Conservation (phyloP, 2,113 vertebrate genomes). For the Pangasianodon gigas region DNA sequence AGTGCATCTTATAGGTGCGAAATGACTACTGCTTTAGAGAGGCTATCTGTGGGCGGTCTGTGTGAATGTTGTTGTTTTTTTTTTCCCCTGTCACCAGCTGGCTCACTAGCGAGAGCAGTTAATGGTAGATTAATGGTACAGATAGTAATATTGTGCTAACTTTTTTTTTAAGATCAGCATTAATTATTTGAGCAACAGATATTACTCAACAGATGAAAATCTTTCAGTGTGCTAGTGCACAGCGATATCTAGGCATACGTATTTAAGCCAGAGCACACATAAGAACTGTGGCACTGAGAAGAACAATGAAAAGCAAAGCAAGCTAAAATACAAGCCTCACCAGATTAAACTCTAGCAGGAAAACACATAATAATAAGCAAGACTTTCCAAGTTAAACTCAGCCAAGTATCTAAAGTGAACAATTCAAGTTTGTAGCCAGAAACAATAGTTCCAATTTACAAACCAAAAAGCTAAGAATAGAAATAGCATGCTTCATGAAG, state of each 20-base stretch:
- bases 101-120: neutral
- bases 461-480: neutral
- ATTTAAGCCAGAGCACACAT: neutral
- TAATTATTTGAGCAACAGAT: neutral
- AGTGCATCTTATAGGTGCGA: neutral
- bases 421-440: neutral
- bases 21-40: neutral
- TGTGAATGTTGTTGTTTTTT: neutral
- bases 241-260: neutral
- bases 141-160: neutral
- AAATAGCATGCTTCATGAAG: neutral
- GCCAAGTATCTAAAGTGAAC: neutral
- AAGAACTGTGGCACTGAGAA: neutral
- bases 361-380: neutral
- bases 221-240: neutral
- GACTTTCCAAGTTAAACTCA: neutral
- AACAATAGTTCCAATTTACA: neutral
- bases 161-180: neutral
- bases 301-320: neutral
- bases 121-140: slow-evolving; percentile 5
- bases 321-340: neutral
- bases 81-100: neutral
- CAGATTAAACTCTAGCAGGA: neutral
- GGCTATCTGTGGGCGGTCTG: neutral
- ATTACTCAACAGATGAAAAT: neutral